Conservation (phyloP, 2,888 invertebrate genomes). For the Imbricaverruca yamaguchii region DNA sequence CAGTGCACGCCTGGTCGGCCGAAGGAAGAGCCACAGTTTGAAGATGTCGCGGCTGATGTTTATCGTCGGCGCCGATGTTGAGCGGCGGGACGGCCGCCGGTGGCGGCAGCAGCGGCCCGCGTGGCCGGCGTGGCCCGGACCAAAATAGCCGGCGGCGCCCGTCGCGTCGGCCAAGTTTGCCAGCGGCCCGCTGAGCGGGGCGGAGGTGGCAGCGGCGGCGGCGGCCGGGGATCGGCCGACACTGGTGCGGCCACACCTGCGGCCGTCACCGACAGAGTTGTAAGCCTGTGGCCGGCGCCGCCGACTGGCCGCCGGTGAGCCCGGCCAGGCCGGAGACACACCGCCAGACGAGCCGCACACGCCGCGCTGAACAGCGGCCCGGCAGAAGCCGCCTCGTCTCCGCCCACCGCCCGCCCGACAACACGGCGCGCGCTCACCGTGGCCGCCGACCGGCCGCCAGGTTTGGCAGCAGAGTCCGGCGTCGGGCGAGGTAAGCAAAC, state of each 20-base stretch:
- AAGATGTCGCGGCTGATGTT: constrained; percentile 5
- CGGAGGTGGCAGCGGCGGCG: background rate
- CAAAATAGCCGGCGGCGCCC: background rate
- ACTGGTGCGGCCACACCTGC: too few relatives aligned
- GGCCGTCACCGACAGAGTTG: too few relatives aligned
- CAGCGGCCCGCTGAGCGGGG: background rate
- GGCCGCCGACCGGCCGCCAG: background rate
- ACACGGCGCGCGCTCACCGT: background rate
- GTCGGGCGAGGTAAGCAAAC: constrained; percentile 5
- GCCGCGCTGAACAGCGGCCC: background rate
- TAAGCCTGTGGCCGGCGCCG: too few relatives aligned
- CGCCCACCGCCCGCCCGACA: background rate
- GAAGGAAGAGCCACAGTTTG: background rate
- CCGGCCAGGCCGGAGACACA: too few relatives aligned
- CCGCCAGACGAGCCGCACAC: too few relatives aligned
- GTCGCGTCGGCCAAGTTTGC: background rate
- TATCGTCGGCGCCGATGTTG: constrained; percentile 16
- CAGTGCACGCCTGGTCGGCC: background rate
- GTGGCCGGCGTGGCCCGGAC: background rate
- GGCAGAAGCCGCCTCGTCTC: background rate
- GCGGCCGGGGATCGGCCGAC: background rate
- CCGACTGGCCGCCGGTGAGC: too few relatives aligned
- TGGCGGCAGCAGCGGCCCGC: background rate
- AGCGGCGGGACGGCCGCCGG: background rate
- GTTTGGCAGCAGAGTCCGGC: background rate